phyloP scores from a whole-genome alignment of 2,113 vertebrate species.

The Channa maculata region DNA sequence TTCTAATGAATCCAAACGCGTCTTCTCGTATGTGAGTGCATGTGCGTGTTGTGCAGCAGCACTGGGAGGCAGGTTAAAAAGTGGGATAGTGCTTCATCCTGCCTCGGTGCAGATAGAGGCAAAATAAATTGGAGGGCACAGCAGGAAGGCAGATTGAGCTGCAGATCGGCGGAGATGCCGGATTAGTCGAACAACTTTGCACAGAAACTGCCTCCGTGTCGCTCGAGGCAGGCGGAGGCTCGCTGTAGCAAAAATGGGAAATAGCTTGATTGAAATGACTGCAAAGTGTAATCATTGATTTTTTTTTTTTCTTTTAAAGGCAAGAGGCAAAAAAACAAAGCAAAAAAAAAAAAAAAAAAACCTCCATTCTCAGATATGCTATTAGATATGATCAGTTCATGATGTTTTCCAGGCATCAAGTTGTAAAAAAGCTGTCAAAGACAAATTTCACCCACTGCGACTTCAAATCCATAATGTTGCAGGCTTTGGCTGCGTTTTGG shows the following conservation, averaged over 20 bases:
- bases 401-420: background rate
- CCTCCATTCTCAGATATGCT: conserved; percentile 5
- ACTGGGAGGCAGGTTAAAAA: conserved; percentile 11
- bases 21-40: background rate
- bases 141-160: conserved; percentile 44
- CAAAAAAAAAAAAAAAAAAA: background rate
- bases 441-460: background rate
- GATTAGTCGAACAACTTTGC: conserved; percentile 62
- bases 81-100: conserved; percentile 44
- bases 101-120: conserved; percentile 33
- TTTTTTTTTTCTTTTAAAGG: background rate
- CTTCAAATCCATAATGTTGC: conserved; percentile 20
- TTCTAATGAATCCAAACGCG: background rate
- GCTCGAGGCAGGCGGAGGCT: conserved; percentile 20
- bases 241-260: background rate
- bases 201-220: conserved; percentile 5
- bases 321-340: no score
- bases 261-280: conserved; percentile 34
- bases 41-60: background rate
- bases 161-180: conserved; percentile 57
- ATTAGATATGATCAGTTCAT: conserved; percentile 33
- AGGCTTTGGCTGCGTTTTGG: conserved; percentile 5
- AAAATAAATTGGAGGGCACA: conserved; percentile 47
- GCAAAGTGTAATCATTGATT: conserved; percentile 41
- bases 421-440: conserved; percentile 8